Evolutionary conservation across 2,113 vertebrate genomes (phyloP).

Genomic region (Brachypodius melanocephalos): DNA sequence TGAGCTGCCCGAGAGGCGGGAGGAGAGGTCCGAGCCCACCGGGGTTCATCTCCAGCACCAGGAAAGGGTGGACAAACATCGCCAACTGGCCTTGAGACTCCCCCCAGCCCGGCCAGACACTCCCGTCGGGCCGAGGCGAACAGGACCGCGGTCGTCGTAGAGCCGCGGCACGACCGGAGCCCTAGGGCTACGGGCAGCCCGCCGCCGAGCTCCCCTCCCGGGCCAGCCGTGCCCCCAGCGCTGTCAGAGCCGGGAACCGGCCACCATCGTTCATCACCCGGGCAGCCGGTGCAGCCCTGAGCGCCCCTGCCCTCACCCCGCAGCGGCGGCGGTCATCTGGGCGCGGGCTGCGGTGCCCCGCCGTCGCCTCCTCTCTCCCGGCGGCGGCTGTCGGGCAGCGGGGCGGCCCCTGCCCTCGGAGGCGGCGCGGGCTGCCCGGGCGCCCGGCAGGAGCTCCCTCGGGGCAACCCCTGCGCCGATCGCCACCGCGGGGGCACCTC

Average conservation of each 20-base stretch:
- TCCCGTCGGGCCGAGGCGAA: background rate
- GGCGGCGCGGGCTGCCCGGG: background rate
- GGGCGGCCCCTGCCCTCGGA: background rate
- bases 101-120: too few species aligned
- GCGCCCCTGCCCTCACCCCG: background rate
- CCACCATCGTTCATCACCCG: background rate
- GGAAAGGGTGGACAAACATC: too few species aligned
- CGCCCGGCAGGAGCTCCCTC: background rate
- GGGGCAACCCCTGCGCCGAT: background rate
- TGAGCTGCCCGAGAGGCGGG: background rate
- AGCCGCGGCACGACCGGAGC: background rate
- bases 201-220: too few species aligned
- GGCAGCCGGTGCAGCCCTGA: background rate
- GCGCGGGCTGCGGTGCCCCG: too few species aligned
- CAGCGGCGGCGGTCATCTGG: background rate
- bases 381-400: too few species aligned
- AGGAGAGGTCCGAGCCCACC: background rate
- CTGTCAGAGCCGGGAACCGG: background rate
- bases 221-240: background rate
- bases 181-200: background rate
- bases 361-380: background rate
- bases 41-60: background rate
- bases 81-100: fast-evolving
- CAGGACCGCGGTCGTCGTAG: too few species aligned
- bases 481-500: background rate